Percentiles rank a stretch among this genome's conserved stretches.
Conservation (phyloP, 2,888 invertebrate genomes). For the Malthinus seriepunctatus region DNA sequence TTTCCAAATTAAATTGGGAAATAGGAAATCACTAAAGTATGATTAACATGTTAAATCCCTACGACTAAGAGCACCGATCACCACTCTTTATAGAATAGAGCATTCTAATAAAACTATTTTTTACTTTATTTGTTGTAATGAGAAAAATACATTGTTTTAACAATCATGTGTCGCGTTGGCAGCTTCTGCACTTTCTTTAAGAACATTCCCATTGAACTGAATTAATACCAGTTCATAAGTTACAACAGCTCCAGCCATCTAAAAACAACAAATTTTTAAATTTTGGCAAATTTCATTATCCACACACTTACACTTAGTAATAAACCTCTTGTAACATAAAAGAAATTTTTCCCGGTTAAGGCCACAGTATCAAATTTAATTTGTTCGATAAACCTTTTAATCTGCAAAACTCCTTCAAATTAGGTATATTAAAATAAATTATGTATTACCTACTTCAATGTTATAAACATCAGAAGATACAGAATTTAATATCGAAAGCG, state of each 20-base stretch:
- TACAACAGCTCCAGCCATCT: slow-evolving; percentile 44
- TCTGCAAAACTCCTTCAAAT: slow-evolving; percentile 36
- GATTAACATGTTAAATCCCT: too few relatives aligned
- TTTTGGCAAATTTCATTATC: too few relatives aligned
- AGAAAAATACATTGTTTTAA: neutral
- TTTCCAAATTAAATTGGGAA: too few relatives aligned
- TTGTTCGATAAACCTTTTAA: slow-evolving; percentile 46
- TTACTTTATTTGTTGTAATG: neutral
- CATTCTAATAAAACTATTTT: too few relatives aligned
- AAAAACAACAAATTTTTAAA: neutral
- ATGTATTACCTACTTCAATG: slow-evolving; percentile 57
- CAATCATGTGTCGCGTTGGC: neutral
- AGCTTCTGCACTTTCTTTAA: slow-evolving; percentile 1
- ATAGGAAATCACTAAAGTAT: too few relatives aligned
- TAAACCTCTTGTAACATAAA: slow-evolving; percentile 47
- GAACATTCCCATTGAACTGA: slow-evolving; percentile 36
- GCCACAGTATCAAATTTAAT: slow-evolving; percentile 47
- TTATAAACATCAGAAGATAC: slow-evolving; percentile 66
- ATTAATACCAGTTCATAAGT: slow-evolving; percentile 48
- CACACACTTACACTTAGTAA: slow-evolving; percentile 47
- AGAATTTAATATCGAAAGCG: slow-evolving; percentile 59
- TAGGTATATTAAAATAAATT: too few relatives aligned
- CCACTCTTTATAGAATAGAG: too few relatives aligned
- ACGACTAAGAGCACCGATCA: too few relatives aligned
- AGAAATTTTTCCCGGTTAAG: slow-evolving; percentile 49